phyloP scores from a whole-genome alignment of 2,888 invertebrate genomes.

The Tethea ocularis region DNA sequence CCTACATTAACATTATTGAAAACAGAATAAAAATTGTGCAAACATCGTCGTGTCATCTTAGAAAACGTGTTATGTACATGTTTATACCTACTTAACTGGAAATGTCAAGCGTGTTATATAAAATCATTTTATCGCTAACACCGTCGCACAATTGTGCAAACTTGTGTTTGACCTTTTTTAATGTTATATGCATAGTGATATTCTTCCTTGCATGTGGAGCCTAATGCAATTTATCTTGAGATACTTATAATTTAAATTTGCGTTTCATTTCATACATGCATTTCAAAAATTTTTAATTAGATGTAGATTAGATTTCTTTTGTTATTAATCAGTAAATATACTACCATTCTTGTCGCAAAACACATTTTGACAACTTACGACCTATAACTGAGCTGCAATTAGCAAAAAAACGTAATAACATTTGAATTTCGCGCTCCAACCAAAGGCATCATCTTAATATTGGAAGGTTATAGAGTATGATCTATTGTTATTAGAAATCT shows the following conservation, averaged over 20 bases:
- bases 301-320: too few species aligned
- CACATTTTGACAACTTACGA: too few species aligned
- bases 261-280: background rate
- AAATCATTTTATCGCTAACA: slow-evolving; percentile 30
- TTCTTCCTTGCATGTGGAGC: background rate
- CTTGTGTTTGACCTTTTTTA: slow-evolving; percentile 32
- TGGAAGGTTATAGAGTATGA: too few species aligned
- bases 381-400: too few species aligned
- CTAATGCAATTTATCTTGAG: background rate
- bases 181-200: slow-evolving; percentile 15
- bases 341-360: too few species aligned
- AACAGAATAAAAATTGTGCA: slow-evolving; percentile 22
- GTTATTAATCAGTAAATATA: too few species aligned
- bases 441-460: too few species aligned
- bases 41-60: slow-evolving; percentile 24
- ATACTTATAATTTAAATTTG: background rate
- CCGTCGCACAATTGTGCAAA: slow-evolving; percentile 32
- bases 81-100: slow-evolving; percentile 35
- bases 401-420: too few species aligned
- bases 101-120: slow-evolving; percentile 55
- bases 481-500: too few species aligned
- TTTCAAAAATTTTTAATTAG: too few species aligned
- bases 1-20: slow-evolving; percentile 7
- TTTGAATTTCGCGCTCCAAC: too few species aligned
- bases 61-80: slow-evolving; percentile 34